Conservation (phyloP, 2,888 invertebrate genomes). For the Trileptium ribeirensis region DNA sequence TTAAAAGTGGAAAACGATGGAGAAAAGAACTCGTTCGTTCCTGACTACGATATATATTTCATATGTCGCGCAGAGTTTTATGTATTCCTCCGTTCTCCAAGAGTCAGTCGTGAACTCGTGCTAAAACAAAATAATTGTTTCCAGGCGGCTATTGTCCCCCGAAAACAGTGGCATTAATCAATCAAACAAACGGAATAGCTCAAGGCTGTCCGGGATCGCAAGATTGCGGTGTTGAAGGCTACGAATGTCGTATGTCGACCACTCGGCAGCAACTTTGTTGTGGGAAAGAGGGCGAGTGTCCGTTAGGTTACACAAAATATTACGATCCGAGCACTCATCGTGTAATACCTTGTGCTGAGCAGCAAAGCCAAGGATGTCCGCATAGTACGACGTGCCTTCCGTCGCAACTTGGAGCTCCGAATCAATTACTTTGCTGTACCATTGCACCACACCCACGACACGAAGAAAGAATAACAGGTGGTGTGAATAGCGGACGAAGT, state of each 20-base stretch:
- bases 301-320: background rate
- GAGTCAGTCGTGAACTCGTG: too few species aligned
- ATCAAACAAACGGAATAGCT: background rate
- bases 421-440: background rate
- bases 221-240: background rate
- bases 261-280: background rate
- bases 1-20: too few species aligned
- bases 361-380: background rate
- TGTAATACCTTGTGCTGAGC: background rate
- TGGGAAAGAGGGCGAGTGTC: background rate
- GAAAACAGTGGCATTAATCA: background rate
- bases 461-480: too few species aligned
- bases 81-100: too few species aligned
- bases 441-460: background rate
- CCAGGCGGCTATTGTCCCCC: background rate
- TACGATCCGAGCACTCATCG: background rate
- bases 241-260: background rate
- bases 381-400: background rate
- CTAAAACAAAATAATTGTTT: too few species aligned
- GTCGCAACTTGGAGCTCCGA: background rate
- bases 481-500: background rate
- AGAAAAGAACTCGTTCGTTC: too few species aligned
- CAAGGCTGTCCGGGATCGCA: background rate
- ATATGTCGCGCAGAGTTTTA: too few species aligned
- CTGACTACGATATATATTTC: too few species aligned